These are phyloP conservation scores for Halesus radiatus DNA, from an alignment of 1,140 invertebrate genomes.

Conservation along the genomic window DNA sequence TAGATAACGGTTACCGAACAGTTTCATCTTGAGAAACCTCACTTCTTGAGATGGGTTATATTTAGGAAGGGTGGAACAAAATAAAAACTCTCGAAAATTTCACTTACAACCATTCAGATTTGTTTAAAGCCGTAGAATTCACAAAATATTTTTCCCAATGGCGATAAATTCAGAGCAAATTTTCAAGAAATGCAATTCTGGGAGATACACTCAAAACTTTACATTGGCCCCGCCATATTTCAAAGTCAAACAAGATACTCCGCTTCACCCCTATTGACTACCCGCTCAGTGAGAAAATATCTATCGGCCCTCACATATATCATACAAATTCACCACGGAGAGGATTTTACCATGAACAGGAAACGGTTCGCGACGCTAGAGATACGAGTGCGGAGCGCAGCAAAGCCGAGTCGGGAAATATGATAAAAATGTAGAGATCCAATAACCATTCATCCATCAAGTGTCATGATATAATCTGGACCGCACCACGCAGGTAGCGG, in stretches of 20 bases:
- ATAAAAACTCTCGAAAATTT: no score
- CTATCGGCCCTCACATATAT: slow-evolving; percentile 47
- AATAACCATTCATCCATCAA: slow-evolving; percentile 74
- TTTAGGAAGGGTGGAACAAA: no score
- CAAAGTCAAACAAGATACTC: slow-evolving; percentile 54
- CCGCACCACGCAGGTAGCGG: slow-evolving; percentile 48
- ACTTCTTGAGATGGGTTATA: no score
- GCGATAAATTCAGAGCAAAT: slow-evolving; percentile 45
- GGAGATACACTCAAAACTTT: slow-evolving; percentile 43
- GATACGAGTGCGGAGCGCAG: slow-evolving; percentile 10
- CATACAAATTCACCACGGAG: slow-evolving; percentile 13
- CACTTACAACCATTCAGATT: no score
- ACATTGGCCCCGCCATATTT: slow-evolving; percentile 47
- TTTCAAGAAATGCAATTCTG: slow-evolving; percentile 38
- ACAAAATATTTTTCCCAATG: not conserved
- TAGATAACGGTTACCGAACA: no score
- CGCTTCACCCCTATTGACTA: slow-evolving; percentile 54
- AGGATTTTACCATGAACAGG: slow-evolving; percentile 4
- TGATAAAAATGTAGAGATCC: slow-evolving; percentile 72
- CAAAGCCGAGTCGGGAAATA: slow-evolving; percentile 60
- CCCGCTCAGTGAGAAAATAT: slow-evolving; percentile 55
- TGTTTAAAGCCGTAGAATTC: not conserved
- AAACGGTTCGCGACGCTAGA: slow-evolving; percentile 1
- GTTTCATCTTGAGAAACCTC: no score
- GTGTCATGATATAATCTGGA: slow-evolving; percentile 72